These are phyloP conservation scores for Ceratoteleas bidentatus DNA, from an alignment of 1,140 invertebrate species.

Conservation along the genomic window DNA sequence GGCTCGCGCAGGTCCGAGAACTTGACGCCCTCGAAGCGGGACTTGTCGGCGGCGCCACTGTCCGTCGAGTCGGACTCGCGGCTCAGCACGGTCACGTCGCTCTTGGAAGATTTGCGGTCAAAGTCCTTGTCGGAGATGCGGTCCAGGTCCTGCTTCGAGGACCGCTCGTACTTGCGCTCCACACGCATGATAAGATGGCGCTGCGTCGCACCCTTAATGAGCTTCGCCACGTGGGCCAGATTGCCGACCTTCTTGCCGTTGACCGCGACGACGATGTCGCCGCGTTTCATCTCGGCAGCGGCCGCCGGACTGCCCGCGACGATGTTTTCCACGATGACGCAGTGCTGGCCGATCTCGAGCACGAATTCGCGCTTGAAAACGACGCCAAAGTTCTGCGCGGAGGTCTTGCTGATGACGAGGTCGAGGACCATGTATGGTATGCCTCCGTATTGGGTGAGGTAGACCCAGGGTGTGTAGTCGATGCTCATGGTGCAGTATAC, in stretches of 20 bases:
- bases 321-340: slow-evolving; percentile 89
- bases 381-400: slow-evolving; percentile 85
- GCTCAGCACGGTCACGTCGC: slow-evolving; percentile 54
- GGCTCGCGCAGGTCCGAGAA: slow-evolving; percentile 76
- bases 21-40: slow-evolving; percentile 74
- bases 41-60: slow-evolving; percentile 37
- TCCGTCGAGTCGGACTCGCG: slow-evolving; percentile 55
- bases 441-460: slow-evolving; percentile 80
- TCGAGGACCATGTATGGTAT: slow-evolving; percentile 84
- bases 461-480: slow-evolving; percentile 84
- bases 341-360: slow-evolving; percentile 80
- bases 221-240: slow-evolving; percentile 88
- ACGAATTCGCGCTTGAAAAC: slow-evolving; percentile 86
- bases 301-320: slow-evolving; percentile 88
- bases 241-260: slow-evolving; percentile 87
- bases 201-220: slow-evolving; percentile 82
- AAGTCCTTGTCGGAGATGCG: slow-evolving; percentile 58
- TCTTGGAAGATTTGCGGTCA: slow-evolving; percentile 69
- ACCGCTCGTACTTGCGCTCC: slow-evolving; percentile 79
- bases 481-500: slow-evolving; percentile 90
- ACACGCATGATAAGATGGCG: slow-evolving; percentile 82
- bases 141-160: slow-evolving; percentile 40
- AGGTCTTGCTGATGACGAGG: slow-evolving; percentile 84
- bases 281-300: slow-evolving; percentile 88
- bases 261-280: slow-evolving; percentile 90